Percentiles rank a stretch among this genome's conserved stretches.
Evolutionary conservation across 2,113 vertebrate genomes (phyloP).

Genomic region (Sula dactylatra): DNA sequence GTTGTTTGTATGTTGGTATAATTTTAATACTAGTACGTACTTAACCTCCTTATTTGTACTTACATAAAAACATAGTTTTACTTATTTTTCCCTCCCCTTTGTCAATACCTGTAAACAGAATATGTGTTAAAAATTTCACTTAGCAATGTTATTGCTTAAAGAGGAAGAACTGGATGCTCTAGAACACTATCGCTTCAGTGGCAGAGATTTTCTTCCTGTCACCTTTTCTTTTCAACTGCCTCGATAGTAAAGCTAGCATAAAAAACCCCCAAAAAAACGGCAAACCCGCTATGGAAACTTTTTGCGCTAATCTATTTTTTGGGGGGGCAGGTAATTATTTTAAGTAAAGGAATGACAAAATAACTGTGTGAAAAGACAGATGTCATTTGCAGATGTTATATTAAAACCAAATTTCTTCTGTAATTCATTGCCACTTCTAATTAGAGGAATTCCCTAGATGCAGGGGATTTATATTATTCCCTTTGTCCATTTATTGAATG

Average conservation of each 20-base stretch:
- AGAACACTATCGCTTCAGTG: not conserved
- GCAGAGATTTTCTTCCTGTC: not conserved
- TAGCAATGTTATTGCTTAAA: not conserved
- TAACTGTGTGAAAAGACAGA: constrained; percentile 51
- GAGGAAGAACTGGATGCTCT: not conserved
- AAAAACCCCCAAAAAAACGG: too few species aligned
- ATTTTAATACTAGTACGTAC: not conserved
- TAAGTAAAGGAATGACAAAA: constrained; percentile 64
- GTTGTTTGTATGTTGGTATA: not conserved
- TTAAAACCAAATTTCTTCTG: constrained; percentile 72
- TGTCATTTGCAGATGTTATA: constrained; percentile 72
- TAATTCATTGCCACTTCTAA: constrained; percentile 73
- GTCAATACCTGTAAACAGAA: not conserved
- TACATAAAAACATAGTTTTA: not conserved
- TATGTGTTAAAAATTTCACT: not conserved
- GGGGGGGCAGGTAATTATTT: not conserved
- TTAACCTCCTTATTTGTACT: not conserved
- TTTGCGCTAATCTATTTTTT: not conserved
- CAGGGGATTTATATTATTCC: constrained; percentile 70
- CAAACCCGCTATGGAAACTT: not conserved
- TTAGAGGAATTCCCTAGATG: constrained; percentile 73
- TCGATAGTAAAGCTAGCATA: not conserved
- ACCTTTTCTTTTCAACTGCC: not conserved
- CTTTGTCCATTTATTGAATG: constrained; percentile 73
- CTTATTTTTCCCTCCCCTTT: not conserved